Evolutionary conservation across 2,797 vertebrate genomes (phyloP), one percentile per base, ranked within the genome.

Genomic region (Mus spretus): DNA sequence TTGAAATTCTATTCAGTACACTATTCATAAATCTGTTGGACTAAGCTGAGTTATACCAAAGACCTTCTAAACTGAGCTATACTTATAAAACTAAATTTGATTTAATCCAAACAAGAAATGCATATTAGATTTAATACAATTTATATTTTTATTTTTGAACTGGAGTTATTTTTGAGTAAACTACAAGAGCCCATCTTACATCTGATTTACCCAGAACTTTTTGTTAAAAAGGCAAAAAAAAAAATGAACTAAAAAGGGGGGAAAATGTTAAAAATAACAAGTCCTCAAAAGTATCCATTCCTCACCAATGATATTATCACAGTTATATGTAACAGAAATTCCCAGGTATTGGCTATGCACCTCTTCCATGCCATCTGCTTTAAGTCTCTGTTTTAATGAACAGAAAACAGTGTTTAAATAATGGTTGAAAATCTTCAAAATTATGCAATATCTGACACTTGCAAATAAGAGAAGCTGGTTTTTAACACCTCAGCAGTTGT

Each of bases 161-260:
- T 57, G 28, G 13, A 83, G 40, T 59, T 57, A 87, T 87, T 11
- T 90, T 92, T 90, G 72, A 94, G 24, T 85, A 91, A 79, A 87
- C 40, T 31, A 61, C n/a, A 90, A 88, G 77, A 40, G 37, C 24
- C 14, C 65, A 40, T 82, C 31, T 47, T 91, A 63, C 2, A 96
- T 22, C 17, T 86, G 22, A 28, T 50, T 85, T 89, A 55, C 10
- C 0, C 40, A 77, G 12, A 78, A 85, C 80, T n/a, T 55, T 70
- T 13, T 6, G 40, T 70, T 34, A 37, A 82, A 90, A 59, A n/a
- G 15, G 2, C n/a, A 31, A 89, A 79, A 13, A 31, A 89, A 79
- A 13, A 61, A 59, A 10, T 22, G 15, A 82, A 63, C 4, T 59
- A 26, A 55, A 74, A 65, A 57, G 11, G 40, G 17, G 37, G 22